Conservation (phyloP, 2,888 invertebrate genomes). For the Cyclophora albipunctata region DNA sequence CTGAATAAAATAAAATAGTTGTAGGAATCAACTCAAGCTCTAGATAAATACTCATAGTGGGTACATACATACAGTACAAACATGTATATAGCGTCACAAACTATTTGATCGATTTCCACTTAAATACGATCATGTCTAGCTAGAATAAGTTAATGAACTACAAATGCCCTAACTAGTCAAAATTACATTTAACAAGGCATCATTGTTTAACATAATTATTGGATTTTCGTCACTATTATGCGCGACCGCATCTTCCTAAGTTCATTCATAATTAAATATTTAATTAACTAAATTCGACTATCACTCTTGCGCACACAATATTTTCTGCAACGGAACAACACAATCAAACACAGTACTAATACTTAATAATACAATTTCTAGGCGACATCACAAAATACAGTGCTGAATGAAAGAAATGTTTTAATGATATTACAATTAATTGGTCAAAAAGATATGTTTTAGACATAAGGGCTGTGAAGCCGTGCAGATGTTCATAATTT, state of each 20-base stretch:
- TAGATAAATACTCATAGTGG: slow-evolving; percentile 36
- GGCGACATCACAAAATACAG: slow-evolving; percentile 65
- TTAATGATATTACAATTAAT: slow-evolving; percentile 66
- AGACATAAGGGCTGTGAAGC: slow-evolving; percentile 45
- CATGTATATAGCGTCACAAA: slow-evolving; percentile 39
- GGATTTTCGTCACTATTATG: slow-evolving; percentile 75
- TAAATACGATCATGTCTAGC: slow-evolving; percentile 63
- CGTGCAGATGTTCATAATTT: slow-evolving; percentile 50
- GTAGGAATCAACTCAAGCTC: slow-evolving; percentile 23
- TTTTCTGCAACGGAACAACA: slow-evolving; percentile 55
- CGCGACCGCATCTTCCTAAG: slow-evolving; percentile 74
- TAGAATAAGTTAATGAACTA: slow-evolving; percentile 68
- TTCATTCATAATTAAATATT: slow-evolving; percentile 69
- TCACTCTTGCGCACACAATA: slow-evolving; percentile 62
- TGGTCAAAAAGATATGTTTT: slow-evolving; percentile 71
- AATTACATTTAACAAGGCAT: slow-evolving; percentile 71
- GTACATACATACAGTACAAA: slow-evolving; percentile 26
- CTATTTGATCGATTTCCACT: slow-evolving; percentile 65
- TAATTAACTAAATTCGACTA: slow-evolving; percentile 72
- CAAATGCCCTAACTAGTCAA: slow-evolving; percentile 70
- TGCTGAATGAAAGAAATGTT: slow-evolving; percentile 60
- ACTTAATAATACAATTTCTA: slow-evolving; percentile 73
- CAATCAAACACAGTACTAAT: slow-evolving; percentile 69
- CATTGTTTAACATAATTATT: slow-evolving; percentile 69
- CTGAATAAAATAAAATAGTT: slow-evolving; percentile 62